A percentile compares a stretch with the other conserved stretches of the same genome.
phyloP scores from a whole-genome alignment of 2,797 vertebrate genomes.

The Channa striata region DNA sequence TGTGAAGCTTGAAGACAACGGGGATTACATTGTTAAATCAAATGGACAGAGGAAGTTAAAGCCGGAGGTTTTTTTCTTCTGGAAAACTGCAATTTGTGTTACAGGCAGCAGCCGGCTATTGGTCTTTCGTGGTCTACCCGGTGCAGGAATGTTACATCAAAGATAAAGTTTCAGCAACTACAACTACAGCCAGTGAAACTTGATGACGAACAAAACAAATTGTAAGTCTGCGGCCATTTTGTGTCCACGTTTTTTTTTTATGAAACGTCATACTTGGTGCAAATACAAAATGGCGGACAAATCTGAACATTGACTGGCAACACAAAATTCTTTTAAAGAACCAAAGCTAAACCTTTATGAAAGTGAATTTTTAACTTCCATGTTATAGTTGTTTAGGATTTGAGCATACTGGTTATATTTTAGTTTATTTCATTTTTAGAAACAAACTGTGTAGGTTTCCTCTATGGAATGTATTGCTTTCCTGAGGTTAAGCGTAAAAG shows the following conservation, averaged over 20 bases:
- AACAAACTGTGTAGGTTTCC: not conserved
- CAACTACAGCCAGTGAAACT: conserved; percentile 34
- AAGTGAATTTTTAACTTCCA: not conserved
- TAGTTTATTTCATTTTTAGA: not conserved
- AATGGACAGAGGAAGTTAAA: conserved; percentile 54
- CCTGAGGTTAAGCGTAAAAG: not conserved
- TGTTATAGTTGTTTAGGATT: not conserved
- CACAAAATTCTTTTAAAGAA: not conserved
- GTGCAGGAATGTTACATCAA: conserved; percentile 39
- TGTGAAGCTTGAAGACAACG: conserved; percentile 32
- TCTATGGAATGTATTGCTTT: not conserved
- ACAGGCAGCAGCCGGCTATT: conserved; percentile 18
- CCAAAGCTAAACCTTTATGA: not conserved
- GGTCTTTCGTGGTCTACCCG: conserved; percentile 26
- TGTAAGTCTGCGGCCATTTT: conserved; percentile 75
- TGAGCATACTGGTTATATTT: not conserved
- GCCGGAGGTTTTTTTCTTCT: conserved; percentile 43
- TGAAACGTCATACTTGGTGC: conserved; percentile 55
- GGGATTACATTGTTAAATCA: conserved; percentile 31
- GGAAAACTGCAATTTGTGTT: conserved; percentile 26
- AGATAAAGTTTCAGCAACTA: conserved; percentile 52
- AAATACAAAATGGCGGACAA: conserved; percentile 67
- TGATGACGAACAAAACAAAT: conserved; percentile 28
- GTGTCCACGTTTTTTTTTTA: conserved; percentile 50
- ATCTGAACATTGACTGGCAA: conserved; percentile 4